A percentile compares a stretch with the other conserved stretches of the same genome.
phyloP scores from a whole-genome alignment of 2,888 invertebrate species.

The Dicycla oo region DNA sequence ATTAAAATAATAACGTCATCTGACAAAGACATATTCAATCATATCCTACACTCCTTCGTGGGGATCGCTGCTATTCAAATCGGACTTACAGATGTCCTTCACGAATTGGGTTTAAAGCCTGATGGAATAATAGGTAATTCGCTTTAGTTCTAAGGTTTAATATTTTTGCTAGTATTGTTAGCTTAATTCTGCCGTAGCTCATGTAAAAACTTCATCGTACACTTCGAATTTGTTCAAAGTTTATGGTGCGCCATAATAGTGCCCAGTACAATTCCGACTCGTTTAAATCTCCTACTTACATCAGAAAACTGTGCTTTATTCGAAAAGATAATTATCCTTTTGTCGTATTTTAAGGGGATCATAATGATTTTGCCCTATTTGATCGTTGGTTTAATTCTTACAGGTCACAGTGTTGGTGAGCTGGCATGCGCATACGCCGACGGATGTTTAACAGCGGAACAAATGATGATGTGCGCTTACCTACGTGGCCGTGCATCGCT shows the following conservation, averaged over 20 bases:
- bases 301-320: too few relatives aligned
- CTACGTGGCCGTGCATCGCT: conserved; percentile 90
- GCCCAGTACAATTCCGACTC: too few relatives aligned
- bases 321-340: too few relatives aligned
- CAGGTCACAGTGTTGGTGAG: conserved; percentile 98
- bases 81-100: conserved; percentile 81
- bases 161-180: neutral
- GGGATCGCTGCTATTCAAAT: conserved; percentile 91
- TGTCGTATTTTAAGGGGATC: too few relatives aligned
- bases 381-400: neutral
- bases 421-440: conserved; percentile 98
- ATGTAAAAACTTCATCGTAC: too few relatives aligned
- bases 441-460: conserved; percentile 95
- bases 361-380: too few relatives aligned
- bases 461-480: conserved; percentile 94
- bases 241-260: too few relatives aligned
- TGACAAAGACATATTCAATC: conserved; percentile 88
- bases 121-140: conserved; percentile 93
- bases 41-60: conserved; percentile 85
- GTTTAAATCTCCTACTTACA: too few relatives aligned
- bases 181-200: neutral
- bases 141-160: too few relatives aligned
- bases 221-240: too few relatives aligned
- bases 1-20: conserved; percentile 91
- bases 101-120: conserved; percentile 90